These are phyloP conservation scores for Urocitellus parryii DNA, from an alignment of 2,113 vertebrate genomes.

Conservation along the genomic window DNA sequence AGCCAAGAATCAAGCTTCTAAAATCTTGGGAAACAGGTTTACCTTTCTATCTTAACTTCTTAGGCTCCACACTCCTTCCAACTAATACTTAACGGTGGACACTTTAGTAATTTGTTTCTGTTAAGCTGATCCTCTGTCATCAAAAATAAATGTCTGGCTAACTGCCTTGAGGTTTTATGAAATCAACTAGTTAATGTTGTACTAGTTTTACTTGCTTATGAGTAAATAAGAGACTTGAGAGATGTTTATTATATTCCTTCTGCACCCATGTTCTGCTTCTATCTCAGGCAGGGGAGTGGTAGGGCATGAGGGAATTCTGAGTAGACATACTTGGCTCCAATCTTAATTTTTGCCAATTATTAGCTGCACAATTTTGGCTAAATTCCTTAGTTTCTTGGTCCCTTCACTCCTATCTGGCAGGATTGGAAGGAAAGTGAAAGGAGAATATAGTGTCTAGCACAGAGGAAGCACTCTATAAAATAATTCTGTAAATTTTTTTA, in stretches of 20 bases:
- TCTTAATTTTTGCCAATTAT: not conserved
- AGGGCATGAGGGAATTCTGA: not conserved
- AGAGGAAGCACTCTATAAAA: not conserved
- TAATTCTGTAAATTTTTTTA: not conserved
- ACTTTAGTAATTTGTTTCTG: conserved; percentile 11
- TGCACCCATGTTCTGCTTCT: not conserved
- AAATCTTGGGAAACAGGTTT: not conserved
- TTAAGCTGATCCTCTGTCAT: not conserved
- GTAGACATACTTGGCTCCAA: not conserved
- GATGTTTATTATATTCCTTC: not conserved
- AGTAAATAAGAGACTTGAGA: not conserved
- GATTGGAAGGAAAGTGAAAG: not conserved
- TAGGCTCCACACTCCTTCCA: not conserved
- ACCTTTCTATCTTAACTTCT: not conserved
- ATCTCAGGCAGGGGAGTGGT: no score
- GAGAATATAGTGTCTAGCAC: not conserved
- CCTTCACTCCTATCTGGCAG: not conserved
- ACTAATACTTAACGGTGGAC: not conserved
- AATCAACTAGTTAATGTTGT: conserved; percentile 15
- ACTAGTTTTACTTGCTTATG: not conserved
- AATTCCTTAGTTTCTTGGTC: not conserved
- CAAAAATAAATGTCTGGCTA: conserved; percentile 16
- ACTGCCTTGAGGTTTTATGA: not conserved
- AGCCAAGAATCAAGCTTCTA: conserved; percentile 32
- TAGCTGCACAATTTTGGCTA: not conserved